Base-by-base conservation (phyloP, 2,797 vertebrate species). In the Falco naumanni region DNA sequence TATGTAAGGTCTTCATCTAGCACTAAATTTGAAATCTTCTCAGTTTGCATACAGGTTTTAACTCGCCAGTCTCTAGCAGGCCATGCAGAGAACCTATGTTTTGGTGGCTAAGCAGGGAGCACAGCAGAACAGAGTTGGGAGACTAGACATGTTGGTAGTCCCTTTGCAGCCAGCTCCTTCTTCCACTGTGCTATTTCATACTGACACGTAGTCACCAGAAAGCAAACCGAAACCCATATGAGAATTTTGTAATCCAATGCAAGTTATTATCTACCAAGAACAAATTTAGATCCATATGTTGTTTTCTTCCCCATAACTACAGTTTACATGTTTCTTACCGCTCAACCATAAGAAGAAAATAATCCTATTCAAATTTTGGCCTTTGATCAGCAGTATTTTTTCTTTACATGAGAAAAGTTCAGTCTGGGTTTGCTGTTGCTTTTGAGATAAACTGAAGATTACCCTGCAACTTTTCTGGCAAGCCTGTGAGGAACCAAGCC, bases 371-470 rank as follows among this genome's bases (percentile, higher is more conserved):
- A 90, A 72, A 85, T 72, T 41, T 41, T 71, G 72, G 47, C 70
- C 90, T 95, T 83, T 90, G 87, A 91, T 92, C 83, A 94, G 54
- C 19, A 72, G 48, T 0, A 0, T 79, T 91, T 78, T 87, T 75
- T n/a, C 41, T 78, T 72, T 64, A 45, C 29, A 63, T 1, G 0
- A 87, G 68, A 33, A 59, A 87, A 85, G 51, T 91, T 92, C 78
- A 75, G 43, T 39, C 43, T 84, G 68, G 57, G 47, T 68, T 95
- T 86, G 63, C 48, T 93, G 75, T 26, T 95, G 88, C 74, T 81
- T 92, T 92, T 75, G 75, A 95, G 82, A 94, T 91, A 96, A 94
- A 90, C 79, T 86, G 48, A 83, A 86, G 87, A 85, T 53, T 74
- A 80, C 41, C 59, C 75, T 66, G 64, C 63, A 90, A 57, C 85